Evolutionary conservation across 2,113 vertebrate species (phyloP).

Genomic region (Leucosticte australis): DNA sequence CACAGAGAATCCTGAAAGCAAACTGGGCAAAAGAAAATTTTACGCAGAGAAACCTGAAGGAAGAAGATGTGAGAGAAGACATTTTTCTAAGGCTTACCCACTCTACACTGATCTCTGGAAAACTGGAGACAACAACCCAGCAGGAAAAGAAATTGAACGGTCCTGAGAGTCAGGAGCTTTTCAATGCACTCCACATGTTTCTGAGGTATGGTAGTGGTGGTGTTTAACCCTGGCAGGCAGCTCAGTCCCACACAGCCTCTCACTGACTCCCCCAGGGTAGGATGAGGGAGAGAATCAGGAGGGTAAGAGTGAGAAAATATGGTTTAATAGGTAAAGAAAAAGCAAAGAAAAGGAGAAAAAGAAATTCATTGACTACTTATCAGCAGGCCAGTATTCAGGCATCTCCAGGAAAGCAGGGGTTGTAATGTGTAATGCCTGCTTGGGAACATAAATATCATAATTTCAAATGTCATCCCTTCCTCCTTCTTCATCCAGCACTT

Average conservation of each 20-base stretch:
- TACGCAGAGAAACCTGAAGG: neutral
- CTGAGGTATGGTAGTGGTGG: neutral
- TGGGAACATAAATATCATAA: neutral
- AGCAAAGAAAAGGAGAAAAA: neutral
- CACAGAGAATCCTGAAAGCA: neutral
- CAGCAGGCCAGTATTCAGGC: neutral
- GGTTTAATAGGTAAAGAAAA: neutral
- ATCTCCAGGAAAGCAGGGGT: neutral
- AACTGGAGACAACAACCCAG: neutral
- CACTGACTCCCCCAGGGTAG: fast-evolving
- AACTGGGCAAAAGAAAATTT: neutral
- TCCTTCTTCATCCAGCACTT: neutral
- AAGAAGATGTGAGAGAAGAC: neutral
- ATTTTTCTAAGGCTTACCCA: neutral
- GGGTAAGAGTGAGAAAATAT: neutral
- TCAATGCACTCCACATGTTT: neutral
- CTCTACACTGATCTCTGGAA: neutral
- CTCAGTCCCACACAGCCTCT: neutral
- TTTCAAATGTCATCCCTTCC: fast-evolving
- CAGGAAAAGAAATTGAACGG: neutral
- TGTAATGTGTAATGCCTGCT: fast-evolving
- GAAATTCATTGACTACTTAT: fast-evolving
- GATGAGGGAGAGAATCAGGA: neutral
- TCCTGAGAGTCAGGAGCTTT: neutral
- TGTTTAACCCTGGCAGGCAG: neutral